A percentile compares a stretch with the other conserved stretches of the same genome.
Evolutionary conservation across 1,140 invertebrate genomes (phyloP).

Genomic region (Lepidotrigona ventralis): DNA sequence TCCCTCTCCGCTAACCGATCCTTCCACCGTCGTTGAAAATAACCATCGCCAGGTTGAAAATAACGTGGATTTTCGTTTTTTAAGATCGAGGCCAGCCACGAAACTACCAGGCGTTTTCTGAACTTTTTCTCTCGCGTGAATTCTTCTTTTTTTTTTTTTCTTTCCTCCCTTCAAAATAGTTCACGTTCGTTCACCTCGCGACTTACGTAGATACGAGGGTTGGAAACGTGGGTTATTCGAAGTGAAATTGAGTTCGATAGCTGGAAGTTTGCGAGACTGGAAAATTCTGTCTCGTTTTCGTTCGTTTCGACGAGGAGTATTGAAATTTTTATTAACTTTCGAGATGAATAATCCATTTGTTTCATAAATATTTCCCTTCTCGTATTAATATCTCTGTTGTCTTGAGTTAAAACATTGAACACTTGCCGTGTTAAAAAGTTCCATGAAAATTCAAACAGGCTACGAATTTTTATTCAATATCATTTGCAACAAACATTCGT

Average conservation of each 20-base stretch:
- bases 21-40: conserved; percentile 6
- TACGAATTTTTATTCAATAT: not conserved
- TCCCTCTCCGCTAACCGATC: not conserved
- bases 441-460: not conserved
- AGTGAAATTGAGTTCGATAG: not conserved
- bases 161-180: not conserved
- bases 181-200: not conserved
- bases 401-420: not conserved
- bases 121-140: not conserved
- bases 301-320: not conserved
- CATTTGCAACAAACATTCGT: too few species aligned
- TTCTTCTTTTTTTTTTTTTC: not conserved
- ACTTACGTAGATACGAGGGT: not conserved
- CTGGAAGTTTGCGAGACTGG: not conserved
- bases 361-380: not conserved
- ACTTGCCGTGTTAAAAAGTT: not conserved
- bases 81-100: not conserved
- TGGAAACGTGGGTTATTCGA: not conserved
- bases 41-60: not conserved
- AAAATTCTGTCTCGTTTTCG: not conserved
- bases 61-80: conserved; percentile 1
- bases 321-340: not conserved
- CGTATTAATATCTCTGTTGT: not conserved
- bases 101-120: not conserved
- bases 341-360: not conserved